phyloP scores from a whole-genome alignment of 2,113 vertebrate genomes.

The Salvelinus fontinalis region DNA sequence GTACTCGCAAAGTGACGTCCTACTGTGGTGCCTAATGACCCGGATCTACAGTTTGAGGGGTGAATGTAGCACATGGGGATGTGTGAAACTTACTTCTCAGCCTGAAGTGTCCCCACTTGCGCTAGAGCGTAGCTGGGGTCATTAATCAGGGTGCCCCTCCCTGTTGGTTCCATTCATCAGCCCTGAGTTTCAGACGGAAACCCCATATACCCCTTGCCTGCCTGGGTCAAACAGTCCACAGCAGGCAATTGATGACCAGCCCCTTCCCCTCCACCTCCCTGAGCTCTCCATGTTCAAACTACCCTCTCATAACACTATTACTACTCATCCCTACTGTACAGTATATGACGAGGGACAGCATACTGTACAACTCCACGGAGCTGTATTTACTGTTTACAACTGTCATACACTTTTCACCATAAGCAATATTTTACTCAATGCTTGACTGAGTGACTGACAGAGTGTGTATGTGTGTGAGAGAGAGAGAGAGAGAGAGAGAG shows the following conservation, averaged over 20 bases:
- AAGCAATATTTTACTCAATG: not conserved
- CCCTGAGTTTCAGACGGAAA: constrained; percentile 48
- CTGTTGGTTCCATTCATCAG: constrained; percentile 57
- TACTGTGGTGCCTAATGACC: too few relatives aligned
- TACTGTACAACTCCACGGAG: not conserved
- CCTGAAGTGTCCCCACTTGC: too few relatives aligned
- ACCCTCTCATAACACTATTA: not conserved
- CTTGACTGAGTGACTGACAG: too few relatives aligned
- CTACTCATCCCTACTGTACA: too few relatives aligned
- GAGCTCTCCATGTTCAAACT: not conserved
- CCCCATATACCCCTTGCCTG: constrained; percentile 24
- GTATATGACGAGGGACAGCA: too few relatives aligned
- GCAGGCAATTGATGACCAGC: constrained; percentile 59
- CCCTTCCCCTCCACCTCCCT: not conserved
- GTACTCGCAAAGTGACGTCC: too few relatives aligned
- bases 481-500: too few relatives aligned
- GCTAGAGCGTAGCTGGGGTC: constrained; percentile 1
- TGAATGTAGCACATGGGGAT: too few relatives aligned
- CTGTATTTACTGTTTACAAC: not conserved
- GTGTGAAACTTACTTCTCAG: too few relatives aligned
- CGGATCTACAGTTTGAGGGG: too few relatives aligned
- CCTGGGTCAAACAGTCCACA: constrained; percentile 63
- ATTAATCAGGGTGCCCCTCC: not conserved
- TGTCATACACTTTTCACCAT: not conserved
- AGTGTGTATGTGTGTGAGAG: too few relatives aligned